Evolutionary conservation across 1,140 invertebrate species (phyloP).

Genomic region (Habropoda laboriosa): DNA sequence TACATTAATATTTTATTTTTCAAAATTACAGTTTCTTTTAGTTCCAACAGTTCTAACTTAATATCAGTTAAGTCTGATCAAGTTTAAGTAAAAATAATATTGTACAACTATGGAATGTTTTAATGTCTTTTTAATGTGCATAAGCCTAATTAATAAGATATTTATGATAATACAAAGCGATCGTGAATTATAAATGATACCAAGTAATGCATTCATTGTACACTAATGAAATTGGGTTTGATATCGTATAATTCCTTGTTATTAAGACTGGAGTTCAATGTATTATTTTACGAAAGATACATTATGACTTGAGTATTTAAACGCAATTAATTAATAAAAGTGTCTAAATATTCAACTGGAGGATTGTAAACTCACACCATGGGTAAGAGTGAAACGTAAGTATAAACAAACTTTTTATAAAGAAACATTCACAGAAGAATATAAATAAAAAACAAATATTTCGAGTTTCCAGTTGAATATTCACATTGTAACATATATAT

Average conservation of each 20-base stretch:
- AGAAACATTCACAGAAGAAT: background rate
- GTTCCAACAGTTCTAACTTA: too few relatives aligned
- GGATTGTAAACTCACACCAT: slow-evolving; percentile 1
- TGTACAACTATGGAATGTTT: background rate
- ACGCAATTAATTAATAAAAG: slow-evolving; percentile 1
- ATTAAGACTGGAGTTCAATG: slow-evolving; percentile 29
- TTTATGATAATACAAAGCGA: background rate
- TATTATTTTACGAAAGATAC: slow-evolving; percentile 4
- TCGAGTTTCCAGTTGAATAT: background rate
- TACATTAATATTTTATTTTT: slow-evolving; percentile 6
- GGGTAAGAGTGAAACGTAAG: background rate
- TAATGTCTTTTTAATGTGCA: slow-evolving; percentile 1
- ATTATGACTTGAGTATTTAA: slow-evolving; percentile 15
- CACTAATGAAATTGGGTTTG: slow-evolving; percentile 8
- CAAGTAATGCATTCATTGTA: slow-evolving; percentile 2
- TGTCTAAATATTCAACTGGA: slow-evolving; percentile 14
- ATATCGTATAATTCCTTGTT: background rate
- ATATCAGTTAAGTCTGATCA: background rate
- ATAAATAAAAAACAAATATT: slow-evolving; percentile 25
- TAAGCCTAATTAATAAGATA: slow-evolving; percentile 27
- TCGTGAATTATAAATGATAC: background rate
- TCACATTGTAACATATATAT: background rate
- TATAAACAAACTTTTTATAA: background rate
- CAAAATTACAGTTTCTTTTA: background rate
- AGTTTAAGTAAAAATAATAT: slow-evolving; percentile 9